Percentiles rank a stretch among this genome's conserved stretches.
Evolutionary conservation across 2,113 vertebrate species (phyloP).

Genomic region (Hemiprocne comata): DNA sequence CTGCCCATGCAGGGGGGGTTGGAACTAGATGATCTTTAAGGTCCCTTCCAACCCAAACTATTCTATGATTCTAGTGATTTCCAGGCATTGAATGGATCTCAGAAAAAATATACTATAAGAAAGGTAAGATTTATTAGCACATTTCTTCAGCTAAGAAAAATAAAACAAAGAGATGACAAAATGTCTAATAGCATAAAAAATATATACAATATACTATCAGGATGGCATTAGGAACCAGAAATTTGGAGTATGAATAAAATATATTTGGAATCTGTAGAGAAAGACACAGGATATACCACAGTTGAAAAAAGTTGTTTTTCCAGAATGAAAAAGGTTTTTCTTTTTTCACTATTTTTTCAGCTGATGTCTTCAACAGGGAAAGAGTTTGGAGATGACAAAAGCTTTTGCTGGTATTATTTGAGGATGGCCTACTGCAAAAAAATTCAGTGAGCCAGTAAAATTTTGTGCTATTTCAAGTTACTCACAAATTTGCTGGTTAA

Average conservation of each 20-base stretch:
- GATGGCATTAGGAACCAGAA: neutral
- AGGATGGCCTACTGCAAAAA: neutral
- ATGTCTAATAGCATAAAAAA: neutral
- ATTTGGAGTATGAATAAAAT: neutral
- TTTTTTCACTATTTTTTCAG: neutral
- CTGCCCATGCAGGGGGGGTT: too few species aligned
- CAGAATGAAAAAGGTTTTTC: neutral
- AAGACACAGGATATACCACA: neutral
- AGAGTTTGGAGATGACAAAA: neutral
- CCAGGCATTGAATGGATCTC: neutral
- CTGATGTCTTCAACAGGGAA: neutral
- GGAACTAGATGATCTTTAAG: too few species aligned
- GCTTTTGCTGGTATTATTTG: neutral
- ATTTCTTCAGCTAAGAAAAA: neutral
- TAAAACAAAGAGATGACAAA: neutral
- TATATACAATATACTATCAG: neutral
- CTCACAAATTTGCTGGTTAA: neutral
- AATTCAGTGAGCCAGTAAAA: neutral
- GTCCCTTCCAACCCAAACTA: too few species aligned
- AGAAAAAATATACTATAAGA: neutral
- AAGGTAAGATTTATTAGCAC: neutral
- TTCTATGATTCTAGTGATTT: neutral
- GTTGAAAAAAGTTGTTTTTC: neutral
- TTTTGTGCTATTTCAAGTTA: neutral
- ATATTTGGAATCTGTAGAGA: neutral